These are phyloP conservation scores for Drosophila takahashii DNA, from an alignment of 1,140 invertebrate species.

Conservation along the genomic window DNA sequence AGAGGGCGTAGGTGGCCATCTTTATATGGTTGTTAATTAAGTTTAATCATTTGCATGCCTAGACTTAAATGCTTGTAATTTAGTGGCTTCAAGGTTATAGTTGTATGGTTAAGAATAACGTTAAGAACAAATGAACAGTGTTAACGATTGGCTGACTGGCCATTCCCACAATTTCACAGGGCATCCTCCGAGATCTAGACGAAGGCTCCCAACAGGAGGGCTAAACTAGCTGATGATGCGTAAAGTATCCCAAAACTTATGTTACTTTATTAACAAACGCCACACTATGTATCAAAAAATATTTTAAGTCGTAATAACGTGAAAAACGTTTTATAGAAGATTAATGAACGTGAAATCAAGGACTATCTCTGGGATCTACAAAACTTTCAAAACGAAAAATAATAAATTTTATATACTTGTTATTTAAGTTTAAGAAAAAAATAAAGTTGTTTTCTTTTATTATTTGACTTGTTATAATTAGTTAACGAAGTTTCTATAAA, in stretches of 20 bases:
- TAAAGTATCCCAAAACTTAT: constrained; percentile 49
- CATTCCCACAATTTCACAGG: constrained; percentile 54
- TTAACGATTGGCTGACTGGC: constrained; percentile 43
- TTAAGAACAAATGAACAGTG: not conserved
- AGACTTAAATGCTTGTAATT: constrained; percentile 3
- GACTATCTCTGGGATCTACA: not conserved
- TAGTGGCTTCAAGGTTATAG: constrained; percentile 14
- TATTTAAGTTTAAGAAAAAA: not conserved
- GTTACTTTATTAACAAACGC: not conserved
- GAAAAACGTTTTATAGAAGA: not conserved
- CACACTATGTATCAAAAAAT: not conserved
- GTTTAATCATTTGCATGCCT: constrained; percentile 14
- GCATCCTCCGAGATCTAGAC: constrained; percentile 64
- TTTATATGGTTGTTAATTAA: constrained; percentile 19
- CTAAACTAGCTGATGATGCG: constrained; percentile 40
- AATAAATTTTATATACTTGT: not conserved
- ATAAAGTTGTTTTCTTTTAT: not conserved
- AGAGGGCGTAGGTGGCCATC: not conserved
- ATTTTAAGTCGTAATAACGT: not conserved
- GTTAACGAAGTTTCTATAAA: too few species aligned
- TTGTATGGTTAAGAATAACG: not conserved
- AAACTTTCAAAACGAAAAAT: not conserved
- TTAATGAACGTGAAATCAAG: not conserved
- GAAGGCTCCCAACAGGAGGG: constrained; percentile 44
- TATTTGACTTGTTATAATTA: too few species aligned